phyloP scores from a whole-genome alignment of 2,888 invertebrate genomes.

The Yponomeuta cagnagella region DNA sequence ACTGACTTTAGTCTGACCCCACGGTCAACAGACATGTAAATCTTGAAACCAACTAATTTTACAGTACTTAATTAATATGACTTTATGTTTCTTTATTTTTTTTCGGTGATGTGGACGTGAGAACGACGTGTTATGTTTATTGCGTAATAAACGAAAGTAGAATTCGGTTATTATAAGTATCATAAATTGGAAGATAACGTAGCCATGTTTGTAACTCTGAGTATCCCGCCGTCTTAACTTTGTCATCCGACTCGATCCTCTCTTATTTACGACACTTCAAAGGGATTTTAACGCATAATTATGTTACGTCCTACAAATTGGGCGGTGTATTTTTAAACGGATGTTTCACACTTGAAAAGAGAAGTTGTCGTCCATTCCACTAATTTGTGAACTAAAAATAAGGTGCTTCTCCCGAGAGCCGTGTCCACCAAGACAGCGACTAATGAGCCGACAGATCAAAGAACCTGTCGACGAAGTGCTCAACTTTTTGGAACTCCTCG shows the following conservation, averaged over 20 bases:
- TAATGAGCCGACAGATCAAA: conserved; percentile 11
- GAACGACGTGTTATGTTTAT: no score
- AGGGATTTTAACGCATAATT: not conserved
- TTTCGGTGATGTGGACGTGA: no score
- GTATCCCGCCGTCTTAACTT: not conserved
- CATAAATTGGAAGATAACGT: no score
- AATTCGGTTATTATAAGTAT: no score
- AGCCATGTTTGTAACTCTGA: no score
- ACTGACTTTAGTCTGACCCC: no score
- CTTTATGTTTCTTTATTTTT: no score
- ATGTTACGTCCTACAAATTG: not conserved
- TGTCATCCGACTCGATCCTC: not conserved
- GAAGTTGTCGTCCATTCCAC: not conserved
- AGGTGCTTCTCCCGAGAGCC: not conserved
- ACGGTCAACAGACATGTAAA: no score
- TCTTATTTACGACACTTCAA: not conserved
- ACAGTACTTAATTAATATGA: no score
- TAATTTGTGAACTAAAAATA: not conserved
- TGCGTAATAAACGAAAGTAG: no score
- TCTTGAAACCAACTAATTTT: no score
- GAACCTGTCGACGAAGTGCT: not conserved
- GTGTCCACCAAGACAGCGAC: not conserved
- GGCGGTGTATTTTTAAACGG: not conserved
- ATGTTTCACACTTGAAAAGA: not conserved
- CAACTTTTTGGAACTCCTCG: not conserved